Evolutionary conservation across 2,113 vertebrate genomes (phyloP).

Genomic region (Meriones unguiculatus): DNA sequence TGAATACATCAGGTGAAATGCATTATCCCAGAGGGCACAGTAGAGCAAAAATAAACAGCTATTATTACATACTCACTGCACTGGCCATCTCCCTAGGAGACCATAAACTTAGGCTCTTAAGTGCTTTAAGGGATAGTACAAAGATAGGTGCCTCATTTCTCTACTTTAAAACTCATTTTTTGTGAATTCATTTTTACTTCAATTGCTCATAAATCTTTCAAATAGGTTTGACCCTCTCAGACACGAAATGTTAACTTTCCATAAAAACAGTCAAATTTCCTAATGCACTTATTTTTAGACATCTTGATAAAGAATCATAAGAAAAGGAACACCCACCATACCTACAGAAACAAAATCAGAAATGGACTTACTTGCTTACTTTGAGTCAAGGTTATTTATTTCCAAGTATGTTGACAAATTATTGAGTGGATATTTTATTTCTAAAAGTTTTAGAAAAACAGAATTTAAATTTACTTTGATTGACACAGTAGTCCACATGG

Average conservation of each 20-base stretch:
- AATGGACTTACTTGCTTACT: constrained; percentile 52
- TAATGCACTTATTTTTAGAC: constrained; percentile 63
- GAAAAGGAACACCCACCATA: neutral
- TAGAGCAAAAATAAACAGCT: neutral
- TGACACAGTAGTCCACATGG: neutral
- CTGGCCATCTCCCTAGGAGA: neutral
- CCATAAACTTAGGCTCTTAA: neutral
- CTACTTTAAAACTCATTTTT: constrained; percentile 44
- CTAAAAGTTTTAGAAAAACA: constrained; percentile 63
- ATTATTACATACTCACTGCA: neutral
- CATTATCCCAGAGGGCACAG: neutral
- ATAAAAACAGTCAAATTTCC: constrained; percentile 58
- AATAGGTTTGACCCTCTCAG: constrained; percentile 61
- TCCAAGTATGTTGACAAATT: constrained; percentile 58
- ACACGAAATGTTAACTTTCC: constrained; percentile 42
- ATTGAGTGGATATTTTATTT: constrained; percentile 54
- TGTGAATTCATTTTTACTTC: constrained; percentile 50
- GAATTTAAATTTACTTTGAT: constrained; percentile 47
- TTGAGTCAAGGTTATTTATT: constrained; percentile 50
- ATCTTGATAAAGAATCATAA: neutral
- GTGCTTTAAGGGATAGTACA: neutral
- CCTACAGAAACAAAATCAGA: constrained; percentile 44
- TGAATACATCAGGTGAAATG: too few relatives aligned
- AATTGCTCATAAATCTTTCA: constrained; percentile 59
- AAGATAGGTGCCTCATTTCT: neutral